Base-by-base conservation (phyloP, 2,113 vertebrate genomes). In the Phocoena sinus region DNA sequence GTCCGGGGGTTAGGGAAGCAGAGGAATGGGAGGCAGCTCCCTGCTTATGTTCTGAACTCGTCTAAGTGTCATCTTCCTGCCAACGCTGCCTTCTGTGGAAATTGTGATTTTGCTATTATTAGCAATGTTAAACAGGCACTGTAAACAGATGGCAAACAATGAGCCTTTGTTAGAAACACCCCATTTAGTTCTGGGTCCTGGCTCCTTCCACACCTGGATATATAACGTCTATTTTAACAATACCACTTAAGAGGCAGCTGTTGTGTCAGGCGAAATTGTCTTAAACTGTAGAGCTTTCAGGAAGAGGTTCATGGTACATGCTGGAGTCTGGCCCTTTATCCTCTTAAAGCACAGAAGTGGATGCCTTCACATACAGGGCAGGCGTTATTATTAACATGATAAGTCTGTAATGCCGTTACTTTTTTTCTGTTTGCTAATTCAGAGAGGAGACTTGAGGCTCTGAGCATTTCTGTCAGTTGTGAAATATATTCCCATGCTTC, bases 51-150 rank as follows among this genome's bases (percentile, higher is more conserved):
- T 89, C 96, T 62, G 81, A 53, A 86, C 94, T 95, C 96, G 6
- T 68, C 81, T 76, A 90, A 97, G 97, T 95, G 92, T 33, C 88
- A 60, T 89, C 96, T 95, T 94, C 83, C 96, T 15, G 2, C 11
- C 56, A 92, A 38, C 17, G 33, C 58, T 71, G 79, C 91, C 82
- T 88, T 9, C 63, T 63, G 81, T 10, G 1, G 18, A 86, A 97
- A 96, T 36, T 33, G 96, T 82, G 63, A 82, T 88, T 97, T 98
- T 84, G 91, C 98, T 98, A 94, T 98, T 97, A 95, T 89, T 44
- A 67, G 86, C 58, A n/a, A 62, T 91, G 63, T 89, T 92, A 38
- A 85, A 89, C 84, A 96, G 77, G 92, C 56, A 36, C 89, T 91
- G 44, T 81, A 96, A 98, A 97, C 96, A 89, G 90, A 77, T 21